Evolutionary conservation across 2,888 invertebrate genomes (phyloP).

Genomic region (Sylvicola cinctus): DNA sequence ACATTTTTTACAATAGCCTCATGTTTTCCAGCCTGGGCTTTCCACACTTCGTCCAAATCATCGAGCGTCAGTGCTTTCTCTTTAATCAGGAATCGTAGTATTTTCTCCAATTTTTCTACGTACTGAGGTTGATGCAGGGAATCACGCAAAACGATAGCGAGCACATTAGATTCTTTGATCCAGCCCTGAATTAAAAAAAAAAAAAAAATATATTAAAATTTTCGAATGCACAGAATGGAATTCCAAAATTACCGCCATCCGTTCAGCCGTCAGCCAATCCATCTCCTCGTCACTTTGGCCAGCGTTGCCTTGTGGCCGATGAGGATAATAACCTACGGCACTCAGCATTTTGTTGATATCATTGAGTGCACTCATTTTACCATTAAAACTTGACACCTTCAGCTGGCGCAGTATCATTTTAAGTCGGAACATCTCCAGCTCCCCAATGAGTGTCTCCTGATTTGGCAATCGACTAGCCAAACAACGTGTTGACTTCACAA

Average conservation of each 20-base stretch:
- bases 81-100: constrained; percentile 90
- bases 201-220: constrained; percentile 4
- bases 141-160: constrained; percentile 86
- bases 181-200: constrained; percentile 42
- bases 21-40: constrained; percentile 91
- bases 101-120: constrained; percentile 93
- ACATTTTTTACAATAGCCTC: constrained; percentile 97
- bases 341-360: constrained; percentile 95
- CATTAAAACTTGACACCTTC: constrained; percentile 94
- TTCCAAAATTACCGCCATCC: constrained; percentile 60
- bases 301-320: constrained; percentile 41
- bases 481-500: constrained; percentile 81
- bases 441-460: constrained; percentile 50
- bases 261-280: constrained; percentile 82
- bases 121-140: constrained; percentile 95
- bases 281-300: constrained; percentile 55
- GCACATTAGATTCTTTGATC: constrained; percentile 88
- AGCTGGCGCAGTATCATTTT: constrained; percentile 87
- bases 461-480: constrained; percentile 67
- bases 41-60: constrained; percentile 92
- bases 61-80: constrained; percentile 71
- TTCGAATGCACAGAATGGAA: background rate
- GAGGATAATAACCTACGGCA: constrained; percentile 76
- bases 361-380: constrained; percentile 96
- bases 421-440: constrained; percentile 82